phyloP scores from a whole-genome alignment of 2,888 invertebrate genomes.

The Drosophila affinis region DNA sequence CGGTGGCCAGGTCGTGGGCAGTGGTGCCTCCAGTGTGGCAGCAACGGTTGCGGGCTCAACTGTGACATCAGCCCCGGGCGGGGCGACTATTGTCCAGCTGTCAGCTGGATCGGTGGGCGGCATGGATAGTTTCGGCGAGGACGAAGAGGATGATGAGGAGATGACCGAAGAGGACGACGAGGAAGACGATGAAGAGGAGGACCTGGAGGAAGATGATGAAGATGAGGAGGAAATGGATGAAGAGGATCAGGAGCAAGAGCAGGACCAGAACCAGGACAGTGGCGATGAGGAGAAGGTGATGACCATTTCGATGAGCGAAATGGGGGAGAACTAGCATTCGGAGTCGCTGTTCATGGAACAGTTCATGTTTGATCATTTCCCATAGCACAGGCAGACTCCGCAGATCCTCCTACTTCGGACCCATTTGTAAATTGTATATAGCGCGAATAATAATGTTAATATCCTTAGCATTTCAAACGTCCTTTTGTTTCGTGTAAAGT shows the following conservation, averaged over 20 bases:
- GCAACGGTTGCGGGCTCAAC: constrained; percentile 82
- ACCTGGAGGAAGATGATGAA: constrained; percentile 71
- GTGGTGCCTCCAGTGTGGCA: constrained; percentile 70
- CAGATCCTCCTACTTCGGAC: constrained; percentile 13
- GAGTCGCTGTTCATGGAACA: constrained; percentile 84
- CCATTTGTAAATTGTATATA: background rate
- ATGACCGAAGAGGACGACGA: constrained; percentile 71
- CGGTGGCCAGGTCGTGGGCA: constrained; percentile 43
- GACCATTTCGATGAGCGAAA: constrained; percentile 81
- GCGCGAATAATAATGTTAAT: background rate
- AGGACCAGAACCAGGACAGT: constrained; percentile 67
- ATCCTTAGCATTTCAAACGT: background rate
- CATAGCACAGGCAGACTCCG: constrained; percentile 59
- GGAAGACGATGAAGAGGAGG: constrained; percentile 74
- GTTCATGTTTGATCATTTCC: constrained; percentile 82
- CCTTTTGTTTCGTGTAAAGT: background rate
- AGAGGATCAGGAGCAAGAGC: constrained; percentile 54
- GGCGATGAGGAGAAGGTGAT: constrained; percentile 82
- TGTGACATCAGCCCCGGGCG: constrained; percentile 70
- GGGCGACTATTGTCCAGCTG: constrained; percentile 68
- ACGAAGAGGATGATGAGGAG: constrained; percentile 76
- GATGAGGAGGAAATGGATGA: constrained; percentile 76
- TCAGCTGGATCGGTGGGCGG: constrained; percentile 17
- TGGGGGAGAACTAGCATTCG: constrained; percentile 83
- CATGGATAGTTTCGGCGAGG: constrained; percentile 50